phyloP scores from a whole-genome alignment of 2,888 invertebrate genomes.

The Mythimna vitellina region DNA sequence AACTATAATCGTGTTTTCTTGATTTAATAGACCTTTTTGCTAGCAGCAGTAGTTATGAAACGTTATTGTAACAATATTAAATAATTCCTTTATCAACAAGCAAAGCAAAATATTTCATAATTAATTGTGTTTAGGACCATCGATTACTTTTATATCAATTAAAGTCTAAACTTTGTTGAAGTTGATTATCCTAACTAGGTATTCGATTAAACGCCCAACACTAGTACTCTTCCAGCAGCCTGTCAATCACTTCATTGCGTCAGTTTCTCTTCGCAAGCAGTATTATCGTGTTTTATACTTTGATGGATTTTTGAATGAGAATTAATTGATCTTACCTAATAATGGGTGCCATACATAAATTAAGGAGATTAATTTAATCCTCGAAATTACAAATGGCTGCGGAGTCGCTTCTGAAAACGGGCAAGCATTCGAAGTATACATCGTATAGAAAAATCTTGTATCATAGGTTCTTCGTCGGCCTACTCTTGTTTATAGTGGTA shows the following conservation, averaged over 20 bases:
- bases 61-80: not conserved
- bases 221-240: conserved; percentile 45
- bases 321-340: conserved; percentile 79
- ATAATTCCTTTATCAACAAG: not conserved
- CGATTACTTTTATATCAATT: not conserved
- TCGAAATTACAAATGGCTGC: conserved; percentile 88
- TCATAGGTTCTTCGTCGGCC: conserved; percentile 91
- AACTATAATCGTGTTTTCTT: too few relatives aligned
- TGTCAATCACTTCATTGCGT: conserved; percentile 69
- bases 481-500: conserved; percentile 90
- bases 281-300: conserved; percentile 80
- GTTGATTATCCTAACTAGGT: not conserved
- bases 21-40: too few relatives aligned
- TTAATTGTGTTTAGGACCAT: not conserved
- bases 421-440: conserved; percentile 86
- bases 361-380: conserved; percentile 82
- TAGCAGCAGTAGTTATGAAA: too few relatives aligned
- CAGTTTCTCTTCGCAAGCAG: conserved; percentile 74
- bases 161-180: too few relatives aligned
- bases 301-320: conserved; percentile 86
- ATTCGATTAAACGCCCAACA: conserved; percentile 22
- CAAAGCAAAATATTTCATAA: too few relatives aligned
- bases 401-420: conserved; percentile 85
- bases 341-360: conserved; percentile 87
- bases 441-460: conserved; percentile 88